Percentiles rank a stretch among this genome's conserved stretches.
Evolutionary conservation across 2,888 invertebrate species (phyloP).

Genomic region (Glyphotaelius pellucidus): DNA sequence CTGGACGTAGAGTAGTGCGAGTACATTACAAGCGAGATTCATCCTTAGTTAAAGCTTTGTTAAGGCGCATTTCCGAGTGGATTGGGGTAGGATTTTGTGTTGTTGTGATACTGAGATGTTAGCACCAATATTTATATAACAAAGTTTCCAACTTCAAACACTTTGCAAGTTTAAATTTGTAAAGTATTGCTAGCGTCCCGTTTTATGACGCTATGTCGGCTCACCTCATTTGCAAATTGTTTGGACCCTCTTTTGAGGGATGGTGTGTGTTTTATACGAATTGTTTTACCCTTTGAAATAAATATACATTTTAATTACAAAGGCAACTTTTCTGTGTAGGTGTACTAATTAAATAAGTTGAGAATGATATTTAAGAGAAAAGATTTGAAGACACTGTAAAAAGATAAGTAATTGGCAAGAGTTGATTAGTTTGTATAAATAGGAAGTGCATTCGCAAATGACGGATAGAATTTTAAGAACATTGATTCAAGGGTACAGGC

Average conservation of each 20-base stretch:
- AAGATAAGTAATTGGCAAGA: too few relatives aligned
- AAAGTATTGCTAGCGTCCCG: constrained; percentile 62
- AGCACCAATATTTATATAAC: constrained; percentile 64
- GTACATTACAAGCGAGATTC: background rate
- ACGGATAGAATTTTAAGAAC: too few relatives aligned
- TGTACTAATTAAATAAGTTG: background rate
- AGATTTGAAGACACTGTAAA: too few relatives aligned
- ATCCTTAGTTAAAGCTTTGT: background rate
- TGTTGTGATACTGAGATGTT: background rate
- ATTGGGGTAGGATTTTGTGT: background rate
- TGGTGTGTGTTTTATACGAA: constrained; percentile 8
- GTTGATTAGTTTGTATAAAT: too few relatives aligned
- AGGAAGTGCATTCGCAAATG: too few relatives aligned
- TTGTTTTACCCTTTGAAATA: background rate
- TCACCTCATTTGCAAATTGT: constrained; percentile 64
- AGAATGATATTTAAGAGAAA: too few relatives aligned
- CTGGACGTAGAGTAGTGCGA: background rate
- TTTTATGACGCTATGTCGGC: constrained; percentile 62
- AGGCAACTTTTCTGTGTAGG: background rate
- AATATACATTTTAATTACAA: background rate
- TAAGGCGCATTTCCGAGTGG: background rate
- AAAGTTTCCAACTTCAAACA: constrained; percentile 64
- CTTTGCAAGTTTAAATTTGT: constrained; percentile 62
- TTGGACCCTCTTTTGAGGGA: constrained; percentile 48
- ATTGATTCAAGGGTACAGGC: too few relatives aligned